These are phyloP conservation scores for Noctua janthe DNA, from an alignment of 2,888 invertebrate genomes.

Conservation along the genomic window DNA sequence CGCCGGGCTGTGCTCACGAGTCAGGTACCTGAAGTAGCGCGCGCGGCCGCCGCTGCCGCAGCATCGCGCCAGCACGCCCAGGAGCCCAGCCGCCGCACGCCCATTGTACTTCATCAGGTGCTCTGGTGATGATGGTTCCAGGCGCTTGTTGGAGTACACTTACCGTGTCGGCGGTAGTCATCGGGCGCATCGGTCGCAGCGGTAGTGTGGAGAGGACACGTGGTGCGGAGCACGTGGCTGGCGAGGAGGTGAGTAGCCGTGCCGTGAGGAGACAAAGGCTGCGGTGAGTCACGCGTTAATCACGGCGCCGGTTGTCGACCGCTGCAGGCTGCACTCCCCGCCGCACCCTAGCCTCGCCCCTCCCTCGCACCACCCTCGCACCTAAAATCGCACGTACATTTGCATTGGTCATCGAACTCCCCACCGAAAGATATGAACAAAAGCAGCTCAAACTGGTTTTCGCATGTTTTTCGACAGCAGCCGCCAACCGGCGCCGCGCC, in stretches of 20 bases:
- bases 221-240: conserved; percentile 75
- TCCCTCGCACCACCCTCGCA: conserved; percentile 81
- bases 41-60: conserved; percentile 92
- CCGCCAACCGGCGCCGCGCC: conserved; percentile 73
- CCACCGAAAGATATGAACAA: conserved; percentile 84
- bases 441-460: conserved; percentile 89
- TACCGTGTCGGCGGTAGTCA: conserved; percentile 94
- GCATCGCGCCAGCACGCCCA: conserved; percentile 51
- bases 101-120: conserved; percentile 99
- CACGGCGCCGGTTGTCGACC: conserved; percentile 83
- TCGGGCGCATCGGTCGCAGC: conserved; percentile 72
- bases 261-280: conserved; percentile 79
- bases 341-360: conserved; percentile 74
- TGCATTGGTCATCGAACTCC: conserved; percentile 89
- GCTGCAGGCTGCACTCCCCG: conserved; percentile 80
- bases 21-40: conserved; percentile 99
- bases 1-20: conserved; percentile 95
- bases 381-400: conserved; percentile 82
- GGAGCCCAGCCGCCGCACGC: conserved; percentile 94
- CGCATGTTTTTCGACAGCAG: conserved; percentile 82
- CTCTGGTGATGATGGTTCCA: conserved; percentile 98
- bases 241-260: conserved; percentile 74
- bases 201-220: conserved; percentile 69
- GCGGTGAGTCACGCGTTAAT: conserved; percentile 85
- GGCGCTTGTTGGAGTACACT: conserved; percentile 99